phyloP scores from a whole-genome alignment of 2,888 invertebrate species.

The Amphipoea lucens region DNA sequence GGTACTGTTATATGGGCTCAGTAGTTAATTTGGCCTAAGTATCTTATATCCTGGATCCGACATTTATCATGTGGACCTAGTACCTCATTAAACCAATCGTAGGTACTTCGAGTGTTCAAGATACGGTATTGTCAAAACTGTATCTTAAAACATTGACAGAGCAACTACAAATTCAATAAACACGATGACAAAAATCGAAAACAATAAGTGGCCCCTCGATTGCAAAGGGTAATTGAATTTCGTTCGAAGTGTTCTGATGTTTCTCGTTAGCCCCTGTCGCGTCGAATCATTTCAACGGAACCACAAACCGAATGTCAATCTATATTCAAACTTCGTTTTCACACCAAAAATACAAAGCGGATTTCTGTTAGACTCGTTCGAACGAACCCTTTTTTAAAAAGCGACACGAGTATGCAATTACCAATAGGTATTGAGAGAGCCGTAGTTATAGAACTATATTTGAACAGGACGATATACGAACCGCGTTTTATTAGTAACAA shows the following conservation, averaged over 20 bases:
- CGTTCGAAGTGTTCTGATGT: slow-evolving; percentile 66
- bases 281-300: slow-evolving; percentile 71
- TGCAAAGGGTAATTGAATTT: slow-evolving; percentile 74
- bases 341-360: slow-evolving; percentile 71
- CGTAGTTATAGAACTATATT: slow-evolving; percentile 40
- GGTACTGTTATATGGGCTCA: neutral
- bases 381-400: slow-evolving; percentile 58
- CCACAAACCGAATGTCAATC: slow-evolving; percentile 74
- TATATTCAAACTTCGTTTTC: slow-evolving; percentile 73
- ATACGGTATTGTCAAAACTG: neutral
- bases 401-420: slow-evolving; percentile 65
- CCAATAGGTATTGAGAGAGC: slow-evolving; percentile 25
- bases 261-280: slow-evolving; percentile 76
- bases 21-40: neutral
- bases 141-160: slow-evolving; percentile 11
- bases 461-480: slow-evolving; percentile 20
- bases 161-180: slow-evolving; percentile 44
- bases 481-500: slow-evolving; percentile 17
- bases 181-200: slow-evolving; percentile 63
- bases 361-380: slow-evolving; percentile 59
- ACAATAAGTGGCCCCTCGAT: slow-evolving; percentile 68
- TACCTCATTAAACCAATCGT: neutral
- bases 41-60: neutral
- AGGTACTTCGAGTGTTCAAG: neutral
- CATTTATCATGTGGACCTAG: neutral